Evolutionary conservation across 92 coral and sea anemone species (phyloP).

Genomic region (Zoanthus solanderi): DNA sequence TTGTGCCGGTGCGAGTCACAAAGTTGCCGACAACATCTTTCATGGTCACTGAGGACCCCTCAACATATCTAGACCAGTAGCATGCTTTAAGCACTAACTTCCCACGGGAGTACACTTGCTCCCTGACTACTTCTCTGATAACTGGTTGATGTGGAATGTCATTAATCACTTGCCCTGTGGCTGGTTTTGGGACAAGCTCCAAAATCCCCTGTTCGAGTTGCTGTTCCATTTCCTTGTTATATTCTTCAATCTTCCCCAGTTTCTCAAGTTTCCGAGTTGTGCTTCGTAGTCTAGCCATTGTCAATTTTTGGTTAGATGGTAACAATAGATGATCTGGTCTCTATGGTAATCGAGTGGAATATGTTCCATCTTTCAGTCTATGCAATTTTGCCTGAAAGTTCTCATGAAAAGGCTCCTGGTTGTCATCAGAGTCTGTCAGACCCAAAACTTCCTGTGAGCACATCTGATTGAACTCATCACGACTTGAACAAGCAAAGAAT

Average conservation of each 20-base stretch:
- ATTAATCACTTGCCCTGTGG: slow-evolving; percentile 60
- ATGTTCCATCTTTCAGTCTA: not conserved
- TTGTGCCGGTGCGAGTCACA: too few species aligned
- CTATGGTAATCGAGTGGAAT: too few species aligned
- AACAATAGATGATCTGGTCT: not conserved
- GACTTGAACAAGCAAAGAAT: slow-evolving; percentile 54
- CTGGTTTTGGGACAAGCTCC: slow-evolving; percentile 9
- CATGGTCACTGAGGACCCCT: slow-evolving; percentile 2
- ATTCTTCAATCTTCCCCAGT: slow-evolving; percentile 2
- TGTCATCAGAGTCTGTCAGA: slow-evolving; percentile 40
- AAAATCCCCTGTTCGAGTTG: too few species aligned
- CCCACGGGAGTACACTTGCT: not conserved
- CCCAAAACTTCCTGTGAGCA: slow-evolving; percentile 37
- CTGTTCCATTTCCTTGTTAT: too few species aligned
- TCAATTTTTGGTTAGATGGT: slow-evolving; percentile 57
- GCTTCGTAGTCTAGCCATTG: slow-evolving; percentile 61
- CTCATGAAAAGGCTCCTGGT: not conserved
- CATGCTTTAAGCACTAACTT: not conserved
- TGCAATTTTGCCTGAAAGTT: not conserved
- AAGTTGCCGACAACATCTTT: too few species aligned
- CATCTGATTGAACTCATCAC: slow-evolving; percentile 60
- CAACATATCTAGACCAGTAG: slow-evolving; percentile 4
- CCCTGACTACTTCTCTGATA: slow-evolving; percentile 36
- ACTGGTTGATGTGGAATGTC: slow-evolving; percentile 67
- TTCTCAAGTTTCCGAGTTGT: slow-evolving; percentile 55